Conservation (phyloP, 2,797 vertebrate genomes). For the Botia kubotai region DNA sequence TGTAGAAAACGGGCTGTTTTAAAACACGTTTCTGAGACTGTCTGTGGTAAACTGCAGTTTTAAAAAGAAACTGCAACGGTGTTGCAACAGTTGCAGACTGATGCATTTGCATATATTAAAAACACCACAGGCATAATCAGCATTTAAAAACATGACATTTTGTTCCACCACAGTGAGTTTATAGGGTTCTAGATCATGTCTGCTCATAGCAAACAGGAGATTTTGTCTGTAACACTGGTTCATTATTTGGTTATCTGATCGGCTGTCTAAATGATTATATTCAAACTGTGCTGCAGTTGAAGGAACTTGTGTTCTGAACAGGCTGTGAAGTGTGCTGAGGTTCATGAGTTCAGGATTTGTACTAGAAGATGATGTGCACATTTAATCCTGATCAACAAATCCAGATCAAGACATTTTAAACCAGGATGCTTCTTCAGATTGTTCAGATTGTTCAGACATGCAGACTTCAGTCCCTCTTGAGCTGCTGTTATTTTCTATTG, state of each 20-base stretch:
- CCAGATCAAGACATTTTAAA: slow-evolving; percentile 33
- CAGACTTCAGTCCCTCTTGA: slow-evolving; percentile 3
- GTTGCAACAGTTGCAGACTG: too few species aligned
- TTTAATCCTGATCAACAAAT: not conserved
- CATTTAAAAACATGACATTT: too few species aligned
- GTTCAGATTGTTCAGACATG: not conserved
- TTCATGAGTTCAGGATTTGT: not conserved
- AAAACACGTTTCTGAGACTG: too few species aligned
- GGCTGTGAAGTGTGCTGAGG: not conserved
- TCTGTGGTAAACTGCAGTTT: too few species aligned
- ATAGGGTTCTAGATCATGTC: not conserved
- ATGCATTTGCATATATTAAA: too few species aligned
- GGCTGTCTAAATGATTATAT: not conserved
- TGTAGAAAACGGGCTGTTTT: too few species aligned
- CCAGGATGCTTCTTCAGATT: slow-evolving; percentile 37
- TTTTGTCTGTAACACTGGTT: not conserved
- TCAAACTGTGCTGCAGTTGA: not conserved
- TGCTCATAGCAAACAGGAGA: not conserved
- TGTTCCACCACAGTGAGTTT: too few species aligned
- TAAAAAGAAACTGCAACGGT: too few species aligned
- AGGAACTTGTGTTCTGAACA: not conserved
- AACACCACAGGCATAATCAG: too few species aligned
- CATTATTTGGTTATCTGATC: slow-evolving; percentile 5
- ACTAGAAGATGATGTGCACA: not conserved
- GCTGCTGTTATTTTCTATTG: slow-evolving; percentile 57